These are phyloP conservation scores for Achroia grisella DNA, from an alignment of 1,140 invertebrate species.

Conservation along the genomic window DNA sequence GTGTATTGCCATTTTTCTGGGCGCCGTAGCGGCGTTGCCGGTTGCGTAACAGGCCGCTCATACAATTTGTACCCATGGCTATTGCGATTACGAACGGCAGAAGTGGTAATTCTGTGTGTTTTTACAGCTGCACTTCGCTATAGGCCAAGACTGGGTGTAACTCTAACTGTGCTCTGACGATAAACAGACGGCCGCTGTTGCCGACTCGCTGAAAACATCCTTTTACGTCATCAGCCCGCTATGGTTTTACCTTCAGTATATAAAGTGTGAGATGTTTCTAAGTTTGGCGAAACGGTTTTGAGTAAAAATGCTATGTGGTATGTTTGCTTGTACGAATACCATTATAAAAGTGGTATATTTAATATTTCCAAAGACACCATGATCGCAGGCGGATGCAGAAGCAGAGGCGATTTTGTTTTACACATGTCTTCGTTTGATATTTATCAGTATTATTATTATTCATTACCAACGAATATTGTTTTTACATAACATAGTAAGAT, in stretches of 20 bases:
- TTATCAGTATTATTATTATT: no score
- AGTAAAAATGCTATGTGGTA: no score
- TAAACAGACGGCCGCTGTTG: conserved; percentile 66
- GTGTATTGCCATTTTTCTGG: conserved; percentile 35
- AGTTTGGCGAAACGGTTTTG: neutral
- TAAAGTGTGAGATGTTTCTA: conserved; percentile 5
- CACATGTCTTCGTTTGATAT: no score
- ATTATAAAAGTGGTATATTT: no score
- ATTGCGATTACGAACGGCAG: conserved; percentile 40
- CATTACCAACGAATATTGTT: no score
- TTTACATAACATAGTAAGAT: no score
- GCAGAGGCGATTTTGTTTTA: no score
- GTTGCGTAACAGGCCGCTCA: conserved; percentile 15
- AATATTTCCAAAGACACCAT: no score
- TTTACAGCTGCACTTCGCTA: conserved; percentile 66
- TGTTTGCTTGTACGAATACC: no score
- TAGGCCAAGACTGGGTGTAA: conserved; percentile 50
- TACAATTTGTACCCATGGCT: no score
- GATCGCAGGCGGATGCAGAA: no score
- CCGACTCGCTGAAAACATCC: conserved; percentile 69
- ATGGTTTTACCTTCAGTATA: conserved; percentile 43
- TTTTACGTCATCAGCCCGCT: conserved; percentile 68
- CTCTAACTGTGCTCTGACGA: conserved; percentile 62
- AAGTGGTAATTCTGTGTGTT: conserved; percentile 56
- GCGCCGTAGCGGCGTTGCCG: conserved; percentile 20